Base-by-base conservation (phyloP, 2,113 vertebrate genomes). In the Pollimyrus isidori region DNA sequence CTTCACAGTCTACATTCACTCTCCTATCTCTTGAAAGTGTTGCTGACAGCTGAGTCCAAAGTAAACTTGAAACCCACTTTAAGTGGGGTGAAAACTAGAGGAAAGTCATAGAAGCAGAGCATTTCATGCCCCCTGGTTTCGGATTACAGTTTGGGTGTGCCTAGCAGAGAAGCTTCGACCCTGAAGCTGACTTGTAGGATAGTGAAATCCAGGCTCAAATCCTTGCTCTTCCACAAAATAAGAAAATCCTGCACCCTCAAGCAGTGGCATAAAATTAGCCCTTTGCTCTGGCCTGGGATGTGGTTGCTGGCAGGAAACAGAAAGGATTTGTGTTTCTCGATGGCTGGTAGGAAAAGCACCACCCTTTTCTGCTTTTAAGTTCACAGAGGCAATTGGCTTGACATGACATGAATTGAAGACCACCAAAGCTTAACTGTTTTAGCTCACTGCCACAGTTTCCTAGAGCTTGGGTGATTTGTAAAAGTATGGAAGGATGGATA, bases 371-470 rank as follows among this genome's bases (percentile, higher is more conserved):
- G 90, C 92, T 91, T 49, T 87, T 87, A 87, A 84, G 82, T 84
- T 48, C 82, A 76, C 35, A 89, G 90, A 91, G 91, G 92, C 91
- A 92, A 94, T 93, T 93, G 93, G 91, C 91, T 89, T 93, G 93
- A 94, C 92, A 94, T 92, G 89, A 88, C 89, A 84, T 93, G 93
- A 92, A 92, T 93, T 89, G 49, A 88, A 92, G 93, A 88, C 89
- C 92, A 90, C 91, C 85, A 89, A 91, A 92, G 90, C 88, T 90
- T 90, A 23, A 88, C 88, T 30, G 89, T 92, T 92, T n/a, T 76
- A 91, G 92, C 92, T 89, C 90, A 90, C 87, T 65, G 26, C 65
- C 87, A 88, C 90, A 82, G 91, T 2, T 39, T 35, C 26, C 5
- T 39, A 53, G 50, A 52, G 50, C 85, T 53, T 53, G 45, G 9